These are phyloP conservation scores for Lithophane ornitopus DNA, from an alignment of 2,888 invertebrate species.

Conservation along the genomic window DNA sequence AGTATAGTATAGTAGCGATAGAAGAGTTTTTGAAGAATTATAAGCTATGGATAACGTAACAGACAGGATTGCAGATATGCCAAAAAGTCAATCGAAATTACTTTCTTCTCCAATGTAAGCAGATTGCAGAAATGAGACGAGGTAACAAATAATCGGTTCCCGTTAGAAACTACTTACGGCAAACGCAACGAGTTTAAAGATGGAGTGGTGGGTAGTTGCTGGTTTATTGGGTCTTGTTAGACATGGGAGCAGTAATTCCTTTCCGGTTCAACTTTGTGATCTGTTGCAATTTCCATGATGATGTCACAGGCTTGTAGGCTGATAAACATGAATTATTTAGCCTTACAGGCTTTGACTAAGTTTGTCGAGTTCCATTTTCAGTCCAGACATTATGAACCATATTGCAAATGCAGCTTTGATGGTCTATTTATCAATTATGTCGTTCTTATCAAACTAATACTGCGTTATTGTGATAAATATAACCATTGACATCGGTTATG, in stretches of 20 bases:
- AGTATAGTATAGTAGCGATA: too few species aligned
- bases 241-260: conserved; percentile 52
- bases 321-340: conserved; percentile 33
- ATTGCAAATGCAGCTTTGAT: background rate
- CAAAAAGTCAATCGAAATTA: conserved; percentile 17
- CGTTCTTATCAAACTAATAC: conserved; percentile 23
- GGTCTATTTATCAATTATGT: background rate
- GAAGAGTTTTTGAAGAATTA: background rate
- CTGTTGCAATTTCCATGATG: conserved; percentile 46
- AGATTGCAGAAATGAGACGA: conserved; percentile 46
- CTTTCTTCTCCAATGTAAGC: conserved; percentile 36
- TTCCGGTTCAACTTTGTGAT: conserved; percentile 42
- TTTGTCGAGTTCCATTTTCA: background rate
- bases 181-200: conserved; percentile 52
- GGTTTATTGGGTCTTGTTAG: conserved; percentile 49
- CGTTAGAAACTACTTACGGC: conserved; percentile 49
- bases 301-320: conserved; percentile 47
- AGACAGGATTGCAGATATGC: conserved; percentile 19
- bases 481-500: conserved; percentile 44
- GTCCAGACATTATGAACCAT: background rate
- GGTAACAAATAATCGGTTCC: conserved; percentile 53
- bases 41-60: background rate
- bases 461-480: conserved; percentile 32
- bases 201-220: conserved; percentile 50
- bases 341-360: conserved; percentile 15